A percentile compares a stretch with the other conserved stretches of the same genome.
Conservation (phyloP, 2,888 invertebrate species). For the Eugnorisma glareosa region DNA sequence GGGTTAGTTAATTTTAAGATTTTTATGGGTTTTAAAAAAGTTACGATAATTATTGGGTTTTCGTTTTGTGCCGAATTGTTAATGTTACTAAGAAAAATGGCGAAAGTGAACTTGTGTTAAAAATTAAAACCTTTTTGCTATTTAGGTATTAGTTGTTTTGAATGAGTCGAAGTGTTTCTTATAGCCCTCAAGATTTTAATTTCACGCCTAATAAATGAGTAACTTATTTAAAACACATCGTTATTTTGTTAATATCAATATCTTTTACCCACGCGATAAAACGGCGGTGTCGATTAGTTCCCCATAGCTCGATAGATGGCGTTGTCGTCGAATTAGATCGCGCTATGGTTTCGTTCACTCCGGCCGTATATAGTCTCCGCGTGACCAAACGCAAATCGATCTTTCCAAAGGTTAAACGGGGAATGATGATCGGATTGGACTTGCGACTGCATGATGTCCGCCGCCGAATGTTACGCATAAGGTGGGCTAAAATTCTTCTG, state of each 20-base stretch:
- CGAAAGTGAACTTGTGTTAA: conserved; percentile 2
- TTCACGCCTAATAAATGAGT: background rate
- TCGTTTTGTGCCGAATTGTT: conserved; percentile 19
- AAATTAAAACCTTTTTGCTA: background rate
- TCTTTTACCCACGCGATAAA: background rate
- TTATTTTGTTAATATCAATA: background rate
- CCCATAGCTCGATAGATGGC: conserved; percentile 74
- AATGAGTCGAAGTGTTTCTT: background rate
- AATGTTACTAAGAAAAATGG: conserved; percentile 19
- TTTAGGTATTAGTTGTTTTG: background rate
- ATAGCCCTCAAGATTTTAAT: background rate
- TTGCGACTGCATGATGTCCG: conserved; percentile 87
- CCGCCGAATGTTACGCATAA: conserved; percentile 86
- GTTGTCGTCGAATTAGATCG: conserved; percentile 71
- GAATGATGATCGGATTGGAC: conserved; percentile 87
- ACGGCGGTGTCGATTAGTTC: conserved; percentile 3
- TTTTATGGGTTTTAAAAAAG: conserved; percentile 9
- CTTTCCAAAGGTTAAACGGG: conserved; percentile 89
- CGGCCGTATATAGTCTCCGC: conserved; percentile 11
- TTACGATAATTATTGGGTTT: conserved; percentile 21
- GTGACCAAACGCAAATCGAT: conserved; percentile 65
- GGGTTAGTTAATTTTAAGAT: conserved; percentile 11
- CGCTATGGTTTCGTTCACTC: conserved; percentile 73
- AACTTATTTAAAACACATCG: background rate
- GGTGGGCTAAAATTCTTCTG: conserved; percentile 86